Evolutionary conservation across 2,888 invertebrate genomes (phyloP).

Genomic region (Nycteola revayana): DNA sequence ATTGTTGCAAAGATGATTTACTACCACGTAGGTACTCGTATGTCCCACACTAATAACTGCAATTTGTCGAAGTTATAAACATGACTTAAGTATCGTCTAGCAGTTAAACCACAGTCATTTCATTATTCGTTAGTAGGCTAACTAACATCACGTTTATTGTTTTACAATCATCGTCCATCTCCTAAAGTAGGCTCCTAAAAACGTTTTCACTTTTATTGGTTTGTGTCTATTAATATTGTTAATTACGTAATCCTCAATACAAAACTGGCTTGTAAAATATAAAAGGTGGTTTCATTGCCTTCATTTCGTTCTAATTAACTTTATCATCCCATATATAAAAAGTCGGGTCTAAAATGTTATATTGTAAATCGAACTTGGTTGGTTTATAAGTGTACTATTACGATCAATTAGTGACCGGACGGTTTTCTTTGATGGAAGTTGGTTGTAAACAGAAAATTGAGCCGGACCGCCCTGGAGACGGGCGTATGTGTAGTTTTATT

Average conservation of each 20-base stretch:
- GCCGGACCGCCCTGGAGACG: slow-evolving; percentile 60
- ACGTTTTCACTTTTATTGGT: too few relatives aligned
- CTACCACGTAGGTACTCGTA: too few relatives aligned
- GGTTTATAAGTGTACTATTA: slow-evolving; percentile 63
- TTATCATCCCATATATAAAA: slow-evolving; percentile 27
- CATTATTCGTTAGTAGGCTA: too few relatives aligned
- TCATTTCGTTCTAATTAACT: slow-evolving; percentile 32
- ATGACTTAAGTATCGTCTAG: too few relatives aligned
- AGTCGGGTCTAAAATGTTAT: slow-evolving; percentile 25
- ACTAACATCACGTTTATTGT: too few relatives aligned
- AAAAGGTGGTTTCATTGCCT: slow-evolving; percentile 20
- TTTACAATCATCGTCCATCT: too few relatives aligned
- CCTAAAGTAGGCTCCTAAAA: too few relatives aligned
- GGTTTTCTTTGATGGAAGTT: slow-evolving; percentile 68
- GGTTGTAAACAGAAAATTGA: slow-evolving; percentile 76
- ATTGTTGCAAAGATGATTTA: too few relatives aligned
- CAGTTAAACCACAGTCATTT: too few relatives aligned
- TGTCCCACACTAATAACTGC: too few relatives aligned
- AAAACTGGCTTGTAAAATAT: neutral
- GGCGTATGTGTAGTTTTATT: slow-evolving; percentile 41
- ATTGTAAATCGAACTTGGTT: slow-evolving; percentile 40
- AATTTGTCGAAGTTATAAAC: too few relatives aligned
- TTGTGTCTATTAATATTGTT: slow-evolving; percentile 19
- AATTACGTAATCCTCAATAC: slow-evolving; percentile 3
- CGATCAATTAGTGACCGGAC: slow-evolving; percentile 70